A percentile compares a stretch with the other conserved stretches of the same genome.
Conservation (phyloP, 2,113 vertebrate genomes). For the Excalfactoria chinensis region DNA sequence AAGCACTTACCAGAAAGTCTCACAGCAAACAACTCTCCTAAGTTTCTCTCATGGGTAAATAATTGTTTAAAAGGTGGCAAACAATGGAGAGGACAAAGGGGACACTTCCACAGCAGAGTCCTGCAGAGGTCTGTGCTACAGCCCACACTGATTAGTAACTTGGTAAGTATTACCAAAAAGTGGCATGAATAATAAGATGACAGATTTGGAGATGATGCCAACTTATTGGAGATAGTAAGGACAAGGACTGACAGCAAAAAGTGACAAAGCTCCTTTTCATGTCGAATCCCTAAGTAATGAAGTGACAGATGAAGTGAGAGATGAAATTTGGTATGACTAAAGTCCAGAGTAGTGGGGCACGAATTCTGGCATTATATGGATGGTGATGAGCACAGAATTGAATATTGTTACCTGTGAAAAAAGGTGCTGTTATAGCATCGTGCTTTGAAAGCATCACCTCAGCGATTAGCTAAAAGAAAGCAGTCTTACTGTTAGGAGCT, state of each 20-base stretch:
- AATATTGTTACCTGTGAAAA: background rate
- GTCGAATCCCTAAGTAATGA: rapidly evolving
- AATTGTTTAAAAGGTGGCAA: constrained; percentile 32
- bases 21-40: constrained; percentile 33
- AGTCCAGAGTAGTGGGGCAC: background rate
- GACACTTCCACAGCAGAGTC: background rate
- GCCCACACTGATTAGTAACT: background rate
- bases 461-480: background rate
- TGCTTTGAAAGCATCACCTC: constrained; percentile 36
- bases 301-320: constrained; percentile 1
- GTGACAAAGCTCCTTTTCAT: background rate
- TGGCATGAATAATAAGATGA: background rate
- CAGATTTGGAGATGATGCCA: constrained; percentile 19
- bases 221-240: constrained; percentile 8
- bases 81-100: background rate
- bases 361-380: background rate
- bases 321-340: background rate
- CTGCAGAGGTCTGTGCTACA: background rate
- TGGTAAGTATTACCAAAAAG: background rate
- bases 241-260: background rate
- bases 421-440: background rate
- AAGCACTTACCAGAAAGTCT: background rate
- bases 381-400: background rate
- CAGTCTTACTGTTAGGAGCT: constrained; percentile 26
- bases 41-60: constrained; percentile 32